Conservation (phyloP, 2,113 vertebrate genomes). For the Cyanoderma ruficeps region DNA sequence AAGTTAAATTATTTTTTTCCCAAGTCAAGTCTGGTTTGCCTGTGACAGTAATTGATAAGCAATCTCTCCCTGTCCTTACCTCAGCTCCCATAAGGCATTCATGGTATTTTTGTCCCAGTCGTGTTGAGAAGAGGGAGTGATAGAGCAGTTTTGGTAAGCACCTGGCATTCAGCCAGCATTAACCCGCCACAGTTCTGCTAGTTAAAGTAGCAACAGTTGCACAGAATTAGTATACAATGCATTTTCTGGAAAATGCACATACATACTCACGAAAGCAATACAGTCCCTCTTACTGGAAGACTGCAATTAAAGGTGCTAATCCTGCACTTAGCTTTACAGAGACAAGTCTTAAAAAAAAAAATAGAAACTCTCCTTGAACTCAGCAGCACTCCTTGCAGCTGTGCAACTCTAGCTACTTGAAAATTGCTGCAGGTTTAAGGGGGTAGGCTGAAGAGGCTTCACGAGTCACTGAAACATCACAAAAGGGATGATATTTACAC, state of each 20-base stretch:
- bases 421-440: neutral
- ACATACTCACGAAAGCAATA: fast-evolving
- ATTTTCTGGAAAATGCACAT: neutral
- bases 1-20: neutral
- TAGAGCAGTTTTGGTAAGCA: neutral
- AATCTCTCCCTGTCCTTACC: neutral
- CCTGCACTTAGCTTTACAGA: neutral
- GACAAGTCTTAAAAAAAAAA: neutral
- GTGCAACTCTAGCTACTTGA: neutral
- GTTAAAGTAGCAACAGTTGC: neutral
- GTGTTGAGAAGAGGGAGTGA: neutral
- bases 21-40: neutral
- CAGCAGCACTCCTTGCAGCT: fast-evolving
- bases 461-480: neutral
- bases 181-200: neutral
- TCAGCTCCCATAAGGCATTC: neutral
- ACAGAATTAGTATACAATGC: neutral
- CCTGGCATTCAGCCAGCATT: neutral
- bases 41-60: neutral
- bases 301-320: neutral
- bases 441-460: neutral
- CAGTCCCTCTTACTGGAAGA: neutral
- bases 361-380: neutral
- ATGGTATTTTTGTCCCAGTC: neutral
- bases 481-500: neutral